Evolutionary conservation across 1,140 invertebrate genomes (phyloP).

Genomic region (Bombus picipes): DNA sequence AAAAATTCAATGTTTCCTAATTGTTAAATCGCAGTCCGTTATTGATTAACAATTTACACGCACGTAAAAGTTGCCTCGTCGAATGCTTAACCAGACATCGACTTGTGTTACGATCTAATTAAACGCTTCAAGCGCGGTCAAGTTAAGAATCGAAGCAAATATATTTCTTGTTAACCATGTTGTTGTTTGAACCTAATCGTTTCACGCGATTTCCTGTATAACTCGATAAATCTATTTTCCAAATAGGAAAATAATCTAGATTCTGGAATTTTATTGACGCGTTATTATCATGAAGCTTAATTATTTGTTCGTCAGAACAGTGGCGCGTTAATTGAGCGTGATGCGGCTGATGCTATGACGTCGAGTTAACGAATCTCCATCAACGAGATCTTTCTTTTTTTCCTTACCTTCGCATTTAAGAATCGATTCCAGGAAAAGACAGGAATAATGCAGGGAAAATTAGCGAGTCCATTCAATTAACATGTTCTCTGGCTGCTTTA

Average conservation of each 20-base stretch:
- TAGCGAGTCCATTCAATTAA: constrained; percentile 4
- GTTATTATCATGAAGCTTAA: not conserved
- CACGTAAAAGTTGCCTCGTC: not conserved
- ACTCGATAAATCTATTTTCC: not conserved
- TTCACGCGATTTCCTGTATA: too few relatives aligned
- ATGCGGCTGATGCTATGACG: not conserved
- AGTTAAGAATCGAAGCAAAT: not conserved
- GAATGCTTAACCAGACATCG: not conserved
- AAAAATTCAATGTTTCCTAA: not conserved
- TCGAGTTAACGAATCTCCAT: not conserved
- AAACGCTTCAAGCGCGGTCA: not conserved
- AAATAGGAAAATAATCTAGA: not conserved
- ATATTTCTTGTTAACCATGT: not conserved
- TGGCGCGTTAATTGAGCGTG: not conserved
- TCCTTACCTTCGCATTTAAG: not conserved
- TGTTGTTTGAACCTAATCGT: too few relatives aligned
- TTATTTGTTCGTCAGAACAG: not conserved
- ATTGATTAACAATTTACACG: not conserved
- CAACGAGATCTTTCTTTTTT: not conserved
- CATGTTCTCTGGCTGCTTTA: not conserved
- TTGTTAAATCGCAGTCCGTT: not conserved
- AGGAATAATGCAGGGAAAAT: not conserved
- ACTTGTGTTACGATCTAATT: not conserved
- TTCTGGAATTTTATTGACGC: not conserved
- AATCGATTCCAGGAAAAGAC: not conserved